These are phyloP conservation scores for Thrips palmi DNA, from an alignment of 1,140 invertebrate genomes.

Conservation along the genomic window DNA sequence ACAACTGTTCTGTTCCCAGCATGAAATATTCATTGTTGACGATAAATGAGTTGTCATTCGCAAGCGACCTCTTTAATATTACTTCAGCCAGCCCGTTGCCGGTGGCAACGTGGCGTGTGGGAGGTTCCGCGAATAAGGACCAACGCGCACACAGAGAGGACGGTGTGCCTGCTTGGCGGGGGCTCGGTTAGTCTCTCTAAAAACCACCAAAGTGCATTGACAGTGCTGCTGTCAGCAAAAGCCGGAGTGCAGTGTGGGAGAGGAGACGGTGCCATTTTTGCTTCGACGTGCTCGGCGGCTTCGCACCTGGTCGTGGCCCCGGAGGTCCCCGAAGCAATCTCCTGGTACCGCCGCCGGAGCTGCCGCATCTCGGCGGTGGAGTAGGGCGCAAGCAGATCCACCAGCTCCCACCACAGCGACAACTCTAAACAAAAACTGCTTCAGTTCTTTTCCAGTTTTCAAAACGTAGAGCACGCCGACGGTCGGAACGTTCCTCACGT, in stretches of 20 bases:
- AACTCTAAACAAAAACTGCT: constrained; percentile 12
- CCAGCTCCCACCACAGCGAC: constrained; percentile 17
- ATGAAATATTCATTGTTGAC: too few relatives aligned
- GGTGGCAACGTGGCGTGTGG: too few relatives aligned
- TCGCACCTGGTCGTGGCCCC: constrained; percentile 12
- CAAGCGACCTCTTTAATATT: too few relatives aligned
- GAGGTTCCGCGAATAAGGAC: too few relatives aligned
- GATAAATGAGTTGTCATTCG: too few relatives aligned
- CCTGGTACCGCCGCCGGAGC: constrained; percentile 12
- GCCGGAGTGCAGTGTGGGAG: not conserved
- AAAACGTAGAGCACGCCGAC: not conserved
- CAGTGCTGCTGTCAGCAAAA: not conserved
- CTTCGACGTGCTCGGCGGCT: not conserved
- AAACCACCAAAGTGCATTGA: not conserved
- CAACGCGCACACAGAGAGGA: too few relatives aligned
- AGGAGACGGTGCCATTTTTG: not conserved
- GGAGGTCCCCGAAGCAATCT: constrained; percentile 10
- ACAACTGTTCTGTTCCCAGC: too few relatives aligned
- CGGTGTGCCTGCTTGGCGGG: too few relatives aligned
- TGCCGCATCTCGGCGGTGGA: constrained; percentile 13
- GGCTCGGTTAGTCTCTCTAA: constrained; percentile 12
- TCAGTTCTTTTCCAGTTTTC: constrained; percentile 3
- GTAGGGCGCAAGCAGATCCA: constrained; percentile 14
- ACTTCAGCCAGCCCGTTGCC: too few relatives aligned
- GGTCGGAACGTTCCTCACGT: constrained; percentile 3